Evolutionary conservation across 2,888 invertebrate species (phyloP), one percentile per base, ranked within the genome.

Genomic region (Sesia apiformis): DNA sequence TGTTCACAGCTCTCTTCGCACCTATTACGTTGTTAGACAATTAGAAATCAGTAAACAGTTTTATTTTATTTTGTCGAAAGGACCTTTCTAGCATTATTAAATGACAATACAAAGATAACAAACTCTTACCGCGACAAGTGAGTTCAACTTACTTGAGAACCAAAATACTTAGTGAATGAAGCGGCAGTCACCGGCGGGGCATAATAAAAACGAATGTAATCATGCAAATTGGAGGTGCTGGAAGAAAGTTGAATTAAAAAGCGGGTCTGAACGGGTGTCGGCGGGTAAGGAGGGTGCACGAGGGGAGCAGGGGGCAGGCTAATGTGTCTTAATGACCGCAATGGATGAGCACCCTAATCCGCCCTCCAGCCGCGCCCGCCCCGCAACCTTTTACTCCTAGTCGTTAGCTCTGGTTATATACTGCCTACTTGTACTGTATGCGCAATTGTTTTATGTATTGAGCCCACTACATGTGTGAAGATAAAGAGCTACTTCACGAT

Each of bases 131-230:
- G 23, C 23, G 23, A 23, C 23, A 23, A 23, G 23, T 23, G 23
- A 23, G 46, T 50, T 50, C 38, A 50, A 7, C 50, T 50, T 50
- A 7, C 39, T 50, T 23, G 38, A 50, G 42, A 57, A 57, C 56
- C 62, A 65, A 66, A 62, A 63, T 63, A 58, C 59, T 59, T 52
- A 57, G 55, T 57, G 52, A 58, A 54, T 69, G 65, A 52, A 64
- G 65, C 65, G 58, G 59, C 58, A 71, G 71, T 70, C 74, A 72
- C 64, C 70, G 67, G 64, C 68, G 74, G 66, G 70, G 79, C 78
- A 78, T 84, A 87, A 88, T 88, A 87, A 89, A 90, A 89, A 84
- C 78, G 84, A 87, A 86, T 88, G 89, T 88, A 88, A 90, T 90
- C 90, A 90, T 89, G 90, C 89, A 90, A 90, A 90, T 90, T 86